Percentiles rank a stretch among this genome's conserved stretches.
phyloP scores from a whole-genome alignment of 2,888 invertebrate species.

The Dendrolimus pini region DNA sequence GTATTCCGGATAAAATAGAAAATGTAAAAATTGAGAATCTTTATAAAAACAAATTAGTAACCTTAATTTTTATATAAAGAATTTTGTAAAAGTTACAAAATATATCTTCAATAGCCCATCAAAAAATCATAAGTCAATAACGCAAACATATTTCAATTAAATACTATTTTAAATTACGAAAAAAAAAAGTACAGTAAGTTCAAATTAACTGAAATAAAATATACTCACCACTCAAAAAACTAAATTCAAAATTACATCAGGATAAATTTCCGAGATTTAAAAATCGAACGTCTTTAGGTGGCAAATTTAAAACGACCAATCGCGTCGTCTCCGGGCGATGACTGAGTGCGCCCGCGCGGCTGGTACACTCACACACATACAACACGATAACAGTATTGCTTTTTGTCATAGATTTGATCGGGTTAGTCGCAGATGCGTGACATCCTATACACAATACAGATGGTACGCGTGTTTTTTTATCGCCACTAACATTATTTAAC shows the following conservation, averaged over 20 bases:
- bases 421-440: constrained; percentile 28
- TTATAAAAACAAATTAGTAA: too few species aligned
- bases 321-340: constrained; percentile 50
- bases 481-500: constrained; percentile 14
- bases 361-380: constrained; percentile 30
- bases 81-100: too few species aligned
- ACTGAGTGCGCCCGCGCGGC: constrained; percentile 43
- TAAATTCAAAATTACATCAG: background rate
- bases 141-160: too few species aligned
- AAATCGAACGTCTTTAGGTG: background rate
- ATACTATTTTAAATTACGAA: too few species aligned
- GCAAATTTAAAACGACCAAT: constrained; percentile 29
- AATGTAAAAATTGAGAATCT: too few species aligned
- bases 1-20: too few species aligned
- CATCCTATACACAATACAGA: background rate
- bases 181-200: too few species aligned
- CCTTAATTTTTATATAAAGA: too few species aligned
- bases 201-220: background rate
- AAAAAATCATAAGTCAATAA: too few species aligned
- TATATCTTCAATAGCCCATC: too few species aligned
- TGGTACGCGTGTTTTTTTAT: background rate
- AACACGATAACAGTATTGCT: constrained; percentile 23
- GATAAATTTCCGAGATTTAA: background rate
- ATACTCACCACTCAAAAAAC: background rate
- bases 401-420: constrained; percentile 37